Percentiles rank a stretch among this genome's conserved stretches.
These are phyloP conservation scores for Eonycteris spelaea DNA, from an alignment of 2,113 vertebrate genomes.

Conservation along the genomic window DNA sequence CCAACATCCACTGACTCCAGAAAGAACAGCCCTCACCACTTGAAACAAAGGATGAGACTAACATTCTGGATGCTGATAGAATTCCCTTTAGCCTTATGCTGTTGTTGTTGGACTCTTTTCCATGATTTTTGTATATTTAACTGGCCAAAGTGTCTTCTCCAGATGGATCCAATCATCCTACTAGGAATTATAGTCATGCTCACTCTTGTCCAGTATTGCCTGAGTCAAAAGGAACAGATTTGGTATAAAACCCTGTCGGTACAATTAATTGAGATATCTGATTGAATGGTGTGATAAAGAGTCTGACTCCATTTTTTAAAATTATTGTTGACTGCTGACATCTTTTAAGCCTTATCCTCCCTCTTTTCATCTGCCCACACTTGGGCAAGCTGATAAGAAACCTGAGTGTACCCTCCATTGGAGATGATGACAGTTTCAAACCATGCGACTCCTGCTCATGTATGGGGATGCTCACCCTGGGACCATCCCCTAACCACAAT, in stretches of 20 bases:
- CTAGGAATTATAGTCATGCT: neutral
- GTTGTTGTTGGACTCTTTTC: neutral
- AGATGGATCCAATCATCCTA: neutral
- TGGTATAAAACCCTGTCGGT: neutral
- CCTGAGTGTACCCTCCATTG: neutral
- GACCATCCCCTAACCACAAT: neutral
- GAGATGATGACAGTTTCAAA: neutral
- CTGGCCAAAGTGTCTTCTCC: neutral
- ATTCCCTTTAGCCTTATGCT: neutral
- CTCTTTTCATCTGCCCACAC: neutral
- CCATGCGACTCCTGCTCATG: neutral
- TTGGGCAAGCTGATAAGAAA: neutral
- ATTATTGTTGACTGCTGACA: neutral
- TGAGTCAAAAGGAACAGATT: neutral
- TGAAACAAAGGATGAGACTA: conserved; percentile 26
- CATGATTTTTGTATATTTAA: neutral
- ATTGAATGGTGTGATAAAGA: neutral
- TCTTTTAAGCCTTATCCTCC: neutral
- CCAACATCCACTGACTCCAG: neutral
- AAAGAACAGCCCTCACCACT: neutral
- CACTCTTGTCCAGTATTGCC: neutral
- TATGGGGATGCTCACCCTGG: neutral
- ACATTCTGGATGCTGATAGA: neutral
- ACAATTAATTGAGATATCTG: neutral
- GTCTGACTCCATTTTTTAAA: neutral